Evolutionary conservation across 2,113 vertebrate genomes (phyloP).

Genomic region (Toxotes jaculatrix): DNA sequence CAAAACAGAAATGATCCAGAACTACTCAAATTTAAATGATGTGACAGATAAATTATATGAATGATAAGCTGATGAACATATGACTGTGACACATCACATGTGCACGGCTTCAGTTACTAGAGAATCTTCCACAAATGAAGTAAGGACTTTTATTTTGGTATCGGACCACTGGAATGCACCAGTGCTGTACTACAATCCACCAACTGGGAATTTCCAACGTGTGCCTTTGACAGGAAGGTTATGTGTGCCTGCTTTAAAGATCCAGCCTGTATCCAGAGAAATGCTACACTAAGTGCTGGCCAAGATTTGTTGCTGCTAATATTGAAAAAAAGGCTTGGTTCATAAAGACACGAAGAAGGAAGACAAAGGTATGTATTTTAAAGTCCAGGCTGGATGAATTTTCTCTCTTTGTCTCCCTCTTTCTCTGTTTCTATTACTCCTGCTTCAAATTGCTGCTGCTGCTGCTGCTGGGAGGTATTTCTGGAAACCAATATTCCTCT

Average conservation of each 20-base stretch:
- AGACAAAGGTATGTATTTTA: not conserved
- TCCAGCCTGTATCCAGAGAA: not conserved
- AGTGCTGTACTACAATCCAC: conserved; percentile 11
- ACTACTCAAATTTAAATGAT: not conserved
- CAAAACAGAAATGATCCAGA: not conserved
- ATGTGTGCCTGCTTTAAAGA: not conserved
- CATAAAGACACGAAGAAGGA: not conserved
- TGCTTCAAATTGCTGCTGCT: conserved; percentile 24
- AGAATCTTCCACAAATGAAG: not conserved
- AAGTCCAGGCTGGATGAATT: not conserved
- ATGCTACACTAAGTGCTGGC: not conserved
- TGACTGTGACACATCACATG: no score
- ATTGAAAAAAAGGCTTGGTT: no score
- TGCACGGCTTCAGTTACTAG: not conserved
- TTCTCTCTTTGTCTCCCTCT: not conserved
- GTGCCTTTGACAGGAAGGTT: conserved; percentile 20
- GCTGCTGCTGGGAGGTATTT: conserved; percentile 48
- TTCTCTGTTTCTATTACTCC: not conserved
- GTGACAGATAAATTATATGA: no score
- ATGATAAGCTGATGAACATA: not conserved
- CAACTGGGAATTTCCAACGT: conserved; percentile 30
- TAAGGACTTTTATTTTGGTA: not conserved
- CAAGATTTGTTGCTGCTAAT: not conserved
- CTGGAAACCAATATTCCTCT: conserved; percentile 56
- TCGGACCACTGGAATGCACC: conserved; percentile 21